A percentile compares a stretch with the other conserved stretches of the same genome.
Evolutionary conservation across 1,140 invertebrate genomes (phyloP).

Genomic region (Formica exsecta): DNA sequence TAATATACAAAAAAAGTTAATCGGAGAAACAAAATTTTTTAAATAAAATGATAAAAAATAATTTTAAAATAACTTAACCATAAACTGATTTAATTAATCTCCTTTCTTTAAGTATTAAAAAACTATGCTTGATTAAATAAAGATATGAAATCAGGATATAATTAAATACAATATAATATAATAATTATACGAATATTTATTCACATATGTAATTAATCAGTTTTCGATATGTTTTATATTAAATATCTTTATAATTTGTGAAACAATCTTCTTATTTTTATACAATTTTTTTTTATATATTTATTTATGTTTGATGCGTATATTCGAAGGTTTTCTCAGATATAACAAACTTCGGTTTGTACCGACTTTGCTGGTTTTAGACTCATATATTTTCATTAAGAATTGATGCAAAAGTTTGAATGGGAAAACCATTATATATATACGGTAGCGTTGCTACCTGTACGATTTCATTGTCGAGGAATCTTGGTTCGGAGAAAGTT

Average conservation of each 20-base stretch:
- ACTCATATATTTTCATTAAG: background rate
- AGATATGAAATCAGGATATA: background rate
- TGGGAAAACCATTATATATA: background rate
- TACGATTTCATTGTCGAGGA: slow-evolving; percentile 52
- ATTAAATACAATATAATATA: background rate
- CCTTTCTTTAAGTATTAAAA: background rate
- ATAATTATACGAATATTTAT: background rate
- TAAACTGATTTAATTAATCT: slow-evolving; percentile 43
- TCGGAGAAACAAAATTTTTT: slow-evolving; percentile 7
- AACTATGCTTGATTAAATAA: background rate
- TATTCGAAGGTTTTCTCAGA: background rate
- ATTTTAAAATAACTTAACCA: slow-evolving; percentile 45
- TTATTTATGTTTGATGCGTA: background rate
- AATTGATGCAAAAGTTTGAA: slow-evolving; percentile 10
- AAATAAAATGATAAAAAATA: background rate
- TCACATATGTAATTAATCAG: background rate
- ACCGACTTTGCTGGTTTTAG: background rate
- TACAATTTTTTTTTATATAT: background rate
- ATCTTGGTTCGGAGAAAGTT: slow-evolving; percentile 76
- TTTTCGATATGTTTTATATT: background rate
- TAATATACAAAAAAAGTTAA: slow-evolving; percentile 19
- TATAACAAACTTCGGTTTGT: background rate
- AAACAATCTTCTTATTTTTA: background rate
- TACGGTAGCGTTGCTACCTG: slow-evolving; percentile 1
- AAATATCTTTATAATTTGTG: background rate